These are phyloP conservation scores for Dryocosmus kuriphilus DNA, from an alignment of 2,888 invertebrate genomes.

Conservation along the genomic window DNA sequence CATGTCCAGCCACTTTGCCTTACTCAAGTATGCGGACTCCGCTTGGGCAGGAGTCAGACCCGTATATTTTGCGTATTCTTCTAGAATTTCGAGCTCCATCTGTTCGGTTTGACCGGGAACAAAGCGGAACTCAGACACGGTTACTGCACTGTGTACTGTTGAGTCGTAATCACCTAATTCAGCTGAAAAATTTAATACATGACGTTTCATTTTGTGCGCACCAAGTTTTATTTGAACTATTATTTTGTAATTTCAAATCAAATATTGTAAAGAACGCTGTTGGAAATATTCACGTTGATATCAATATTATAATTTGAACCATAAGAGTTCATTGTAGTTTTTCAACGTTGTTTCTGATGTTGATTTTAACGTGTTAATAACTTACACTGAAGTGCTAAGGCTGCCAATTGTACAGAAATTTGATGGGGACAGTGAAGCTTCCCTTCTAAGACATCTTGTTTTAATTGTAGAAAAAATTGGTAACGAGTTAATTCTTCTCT, in stretches of 20 bases:
- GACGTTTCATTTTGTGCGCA: not conserved
- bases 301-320: no score
- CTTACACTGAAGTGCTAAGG: slow-evolving; percentile 95
- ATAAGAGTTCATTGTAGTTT: no score
- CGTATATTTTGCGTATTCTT: slow-evolving; percentile 92
- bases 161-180: slow-evolving; percentile 98
- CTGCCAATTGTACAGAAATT: slow-evolving; percentile 93
- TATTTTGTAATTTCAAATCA: not conserved
- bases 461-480: slow-evolving; percentile 98
- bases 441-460: slow-evolving; percentile 95
- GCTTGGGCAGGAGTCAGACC: slow-evolving; percentile 97
- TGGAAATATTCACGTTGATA: not conserved
- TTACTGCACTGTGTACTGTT: slow-evolving; percentile 94
- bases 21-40: slow-evolving; percentile 95
- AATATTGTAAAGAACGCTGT: not conserved
- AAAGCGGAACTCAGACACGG: slow-evolving; percentile 98
- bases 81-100: slow-evolving; percentile 95
- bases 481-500: slow-evolving; percentile 98
- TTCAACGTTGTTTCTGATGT: no score
- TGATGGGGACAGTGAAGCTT: slow-evolving; percentile 93
- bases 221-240: not conserved
- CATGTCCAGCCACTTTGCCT: slow-evolving; percentile 98
- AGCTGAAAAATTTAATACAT: slow-evolving; percentile 80
- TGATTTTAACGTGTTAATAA: slow-evolving; percentile 51
- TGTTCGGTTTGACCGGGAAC: slow-evolving; percentile 97